Conservation (phyloP, 1,140 invertebrate species). For the Battus philenor region DNA sequence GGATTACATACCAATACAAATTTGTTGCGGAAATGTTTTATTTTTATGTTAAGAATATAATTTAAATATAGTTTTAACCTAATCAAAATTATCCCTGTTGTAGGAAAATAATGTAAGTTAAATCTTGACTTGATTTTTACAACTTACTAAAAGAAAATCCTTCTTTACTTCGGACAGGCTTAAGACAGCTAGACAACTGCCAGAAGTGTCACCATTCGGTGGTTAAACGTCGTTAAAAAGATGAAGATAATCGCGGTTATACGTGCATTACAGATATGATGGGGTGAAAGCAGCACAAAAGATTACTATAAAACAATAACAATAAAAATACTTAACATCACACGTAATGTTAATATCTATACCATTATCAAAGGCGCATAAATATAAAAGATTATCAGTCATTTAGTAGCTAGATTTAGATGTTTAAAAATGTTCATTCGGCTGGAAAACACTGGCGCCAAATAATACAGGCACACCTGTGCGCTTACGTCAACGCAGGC, state of each 20-base stretch:
- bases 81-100: no score
- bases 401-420: constrained; percentile 2
- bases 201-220: not conserved
- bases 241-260: not conserved
- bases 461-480: constrained; percentile 6
- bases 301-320: not conserved
- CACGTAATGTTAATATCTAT: no score
- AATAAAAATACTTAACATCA: not conserved
- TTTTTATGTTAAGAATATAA: no score
- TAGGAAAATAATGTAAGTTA: no score
- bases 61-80: no score
- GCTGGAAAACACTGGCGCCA: constrained; percentile 11
- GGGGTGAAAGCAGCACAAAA: not conserved
- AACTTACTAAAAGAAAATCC: no score
- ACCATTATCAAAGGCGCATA: not conserved
- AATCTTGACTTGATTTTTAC: no score
- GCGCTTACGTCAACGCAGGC: constrained; percentile 10
- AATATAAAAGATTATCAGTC: no score
- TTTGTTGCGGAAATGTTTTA: no score
- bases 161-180: no score
- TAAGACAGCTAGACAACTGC: no score
- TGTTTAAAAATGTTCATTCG: constrained; percentile 4
- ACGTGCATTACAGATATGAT: not conserved
- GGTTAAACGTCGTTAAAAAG: not conserved
- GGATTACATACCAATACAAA: no score